These are phyloP conservation scores for Thecophora atra DNA, from an alignment of 2,888 invertebrate species.

Conservation along the genomic window DNA sequence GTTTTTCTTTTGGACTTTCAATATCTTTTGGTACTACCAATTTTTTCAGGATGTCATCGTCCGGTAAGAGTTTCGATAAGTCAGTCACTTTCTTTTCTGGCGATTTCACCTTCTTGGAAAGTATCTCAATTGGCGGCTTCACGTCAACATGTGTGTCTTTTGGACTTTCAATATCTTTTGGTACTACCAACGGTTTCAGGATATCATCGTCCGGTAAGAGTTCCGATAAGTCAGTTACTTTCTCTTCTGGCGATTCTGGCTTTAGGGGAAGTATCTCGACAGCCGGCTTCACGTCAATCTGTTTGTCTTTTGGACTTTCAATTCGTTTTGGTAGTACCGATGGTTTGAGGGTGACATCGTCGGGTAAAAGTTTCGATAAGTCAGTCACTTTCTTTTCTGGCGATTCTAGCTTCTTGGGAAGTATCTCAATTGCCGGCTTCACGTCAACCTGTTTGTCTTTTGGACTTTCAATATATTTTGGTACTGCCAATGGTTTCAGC, in stretches of 20 bases:
- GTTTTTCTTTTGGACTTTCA: too few relatives aligned
- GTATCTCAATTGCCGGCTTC: background rate
- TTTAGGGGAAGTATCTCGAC: background rate
- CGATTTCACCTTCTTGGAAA: background rate
- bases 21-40: too few relatives aligned
- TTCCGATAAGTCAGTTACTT: background rate
- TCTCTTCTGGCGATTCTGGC: background rate
- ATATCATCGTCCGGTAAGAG: background rate
- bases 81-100: background rate
- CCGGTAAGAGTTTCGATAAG: too few relatives aligned
- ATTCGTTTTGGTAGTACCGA: background rate
- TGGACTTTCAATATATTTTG: background rate
- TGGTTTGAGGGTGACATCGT: background rate
- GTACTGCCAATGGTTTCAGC: background rate
- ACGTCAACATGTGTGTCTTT: background rate
- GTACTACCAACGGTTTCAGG: background rate
- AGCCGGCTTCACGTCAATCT: background rate
- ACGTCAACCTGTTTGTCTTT: background rate
- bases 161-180: background rate
- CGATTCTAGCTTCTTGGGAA: background rate
- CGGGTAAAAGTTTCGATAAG: background rate
- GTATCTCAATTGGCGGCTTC: background rate
- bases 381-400: background rate
- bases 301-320: background rate
- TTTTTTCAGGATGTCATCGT: too few relatives aligned